Base-by-base conservation (phyloP, 2,797 vertebrate genomes). In the Acrossocheilus wenchowensis region DNA sequence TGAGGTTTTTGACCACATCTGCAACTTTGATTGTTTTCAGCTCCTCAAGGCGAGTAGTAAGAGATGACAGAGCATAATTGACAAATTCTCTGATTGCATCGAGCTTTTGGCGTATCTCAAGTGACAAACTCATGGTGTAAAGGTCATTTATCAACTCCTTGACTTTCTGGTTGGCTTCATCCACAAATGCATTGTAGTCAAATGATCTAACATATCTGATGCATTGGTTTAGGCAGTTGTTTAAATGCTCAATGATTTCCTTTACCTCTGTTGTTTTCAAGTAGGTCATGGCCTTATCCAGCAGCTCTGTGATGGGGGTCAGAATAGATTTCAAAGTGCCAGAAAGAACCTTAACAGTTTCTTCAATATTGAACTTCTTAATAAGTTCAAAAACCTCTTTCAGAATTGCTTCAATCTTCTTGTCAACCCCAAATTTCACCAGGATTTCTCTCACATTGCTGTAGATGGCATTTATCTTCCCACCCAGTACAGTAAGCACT, bases 91-190 rank as follows among this genome's bases (percentile, higher is more conserved):
- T 93, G 82, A 82, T 83, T 87, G 90, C 92, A 90, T 97, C 94
- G 77, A 95, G 92, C 94, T 98, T 98, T 89, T 97, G 93, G 43
- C 95, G 95, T 81, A 98, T 93, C 88, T 97, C 95, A 87, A 97
- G 91, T 82, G 92, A 90, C 90, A 84, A 94, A 81, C 98, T 96
- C 73, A 96, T 83, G 2, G 92, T 71, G 88, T 97, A 98, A 82
- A 97, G 79, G 69, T 88, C 89, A 26, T 48, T 52, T 19, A 93
- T 96, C 64, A 90, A 73, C 50, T 93, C 83, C 80, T 2, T 89
- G 75, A 97, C 96, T 87, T 92, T 91, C 4, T 88, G 83, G 91
- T 98, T 98, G 89, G 81, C 89, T 43, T 93, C 74, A 86, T 95
- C 92, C 72, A 98, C 95, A 94, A 97, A 96, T 5, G 90, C 87